Evolutionary conservation across 1,140 invertebrate genomes (phyloP), one percentile per base, ranked within the genome.

Genomic region (Cataglyphis hispanica): DNA sequence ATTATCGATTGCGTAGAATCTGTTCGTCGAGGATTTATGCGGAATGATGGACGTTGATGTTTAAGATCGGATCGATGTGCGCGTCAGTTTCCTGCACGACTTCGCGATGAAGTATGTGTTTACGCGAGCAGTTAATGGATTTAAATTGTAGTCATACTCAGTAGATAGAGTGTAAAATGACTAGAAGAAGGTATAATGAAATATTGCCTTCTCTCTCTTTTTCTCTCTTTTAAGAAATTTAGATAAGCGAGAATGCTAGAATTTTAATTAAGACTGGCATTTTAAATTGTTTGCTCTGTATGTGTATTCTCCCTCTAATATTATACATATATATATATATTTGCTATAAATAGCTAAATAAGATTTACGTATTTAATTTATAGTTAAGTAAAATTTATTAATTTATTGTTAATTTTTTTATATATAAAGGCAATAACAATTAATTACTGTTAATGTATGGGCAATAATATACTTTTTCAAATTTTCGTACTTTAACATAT

Each of bases 1-100:
- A 81, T 43, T 70, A 81, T 81, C 50, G 77, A 81, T 34, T 27
- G 63, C 64, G 11, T 8, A 11, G 46, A 67, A 37, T 31, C 77
- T n/a, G 63, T 40, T 69, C 63, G 25, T 34, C 64, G 11, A 53
- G 19, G 16, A 56, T 13, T 22, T 34, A 56, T 11, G 31, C 46
- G 11, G 40, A 11, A 56, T 40, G 50, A 66, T 22, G 64, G 46
- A 80, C 64, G 19, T 80, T 19, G 75, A 78, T 43, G 40, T 69
- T 80, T 27, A 69, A 40, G 77, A 70, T 80, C 19, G 19, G 6
- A 81, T 70, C 66, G 34, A 25, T 19, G 22, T 56, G 43, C 37
- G 37, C n/a, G 10, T 43, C 31, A 66, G 27, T 34, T 67, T 78
- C 31, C 61, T 34, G 31, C 61, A 37, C 8, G 60, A 1, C 16